Conservation (phyloP, 64 coral and sea anemone species). For the Montipora efflorescens region DNA sequence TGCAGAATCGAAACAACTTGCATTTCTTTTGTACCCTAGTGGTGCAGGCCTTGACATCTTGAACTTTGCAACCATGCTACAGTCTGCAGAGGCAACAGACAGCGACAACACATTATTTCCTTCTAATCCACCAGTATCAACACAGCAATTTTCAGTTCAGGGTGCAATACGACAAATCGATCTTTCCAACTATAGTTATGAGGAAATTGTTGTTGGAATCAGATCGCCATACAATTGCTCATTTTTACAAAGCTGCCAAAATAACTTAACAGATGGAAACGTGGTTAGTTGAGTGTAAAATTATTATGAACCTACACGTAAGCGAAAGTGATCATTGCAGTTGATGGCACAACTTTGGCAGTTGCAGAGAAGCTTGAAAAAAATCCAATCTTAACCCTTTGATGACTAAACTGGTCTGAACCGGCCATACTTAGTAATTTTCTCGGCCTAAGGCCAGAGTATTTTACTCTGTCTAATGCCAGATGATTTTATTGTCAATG, state of each 20-base stretch:
- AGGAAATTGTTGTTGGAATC: not conserved
- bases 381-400: too few species aligned
- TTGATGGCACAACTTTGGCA: not conserved
- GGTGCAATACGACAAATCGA: slow-evolving; percentile 30
- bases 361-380: too few species aligned
- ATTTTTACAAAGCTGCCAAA: slow-evolving; percentile 15
- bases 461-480: too few species aligned
- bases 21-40: slow-evolving; percentile 29
- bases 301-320: not conserved
- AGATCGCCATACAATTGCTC: slow-evolving; percentile 30
- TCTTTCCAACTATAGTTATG: not conserved
- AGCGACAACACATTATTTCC: not conserved
- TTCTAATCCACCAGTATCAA: not conserved
- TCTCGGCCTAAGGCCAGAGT: too few species aligned
- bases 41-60: slow-evolving; percentile 7
- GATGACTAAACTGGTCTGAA: too few species aligned
- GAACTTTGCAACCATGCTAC: slow-evolving; percentile 9
- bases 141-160: slow-evolving; percentile 26
- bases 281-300: not conserved
- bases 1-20: not conserved
- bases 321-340: not conserved
- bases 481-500: too few species aligned
- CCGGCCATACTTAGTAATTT: too few species aligned
- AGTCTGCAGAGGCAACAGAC: not conserved
- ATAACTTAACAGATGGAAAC: not conserved